Base-by-base conservation (phyloP, 2,113 vertebrate species). In the Candoia aspera region DNA sequence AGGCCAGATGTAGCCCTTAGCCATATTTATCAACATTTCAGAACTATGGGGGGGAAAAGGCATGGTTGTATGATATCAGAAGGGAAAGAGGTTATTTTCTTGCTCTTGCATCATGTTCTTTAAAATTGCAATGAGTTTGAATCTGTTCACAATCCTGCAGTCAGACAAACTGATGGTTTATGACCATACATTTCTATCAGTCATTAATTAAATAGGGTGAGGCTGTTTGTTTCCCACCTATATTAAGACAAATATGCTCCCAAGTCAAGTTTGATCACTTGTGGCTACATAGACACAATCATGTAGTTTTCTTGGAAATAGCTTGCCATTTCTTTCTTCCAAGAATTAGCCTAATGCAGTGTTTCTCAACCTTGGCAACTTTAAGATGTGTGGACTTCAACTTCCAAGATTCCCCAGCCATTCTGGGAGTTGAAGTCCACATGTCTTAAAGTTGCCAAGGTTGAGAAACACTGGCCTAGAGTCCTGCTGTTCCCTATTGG, bases 91-190 rank as follows among this genome's bases (percentile, higher is more conserved):
- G 88, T 84, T 92, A 93, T 92, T 94, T 94, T 83, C 42, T 96
- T 83, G 57, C 64, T 29, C 94, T 15, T 91, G 4, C 3, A 5
- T 93, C 33, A 84, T 62, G 3, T 60, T 95, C 64, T 84, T 89
- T 94, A 98, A 55, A 98, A 96, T 96, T 99, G 58, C 97, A 98
- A 97, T 87, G 98, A 99, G 97, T 98, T 99, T 96, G 97, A 98
- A 97, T 98, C 98, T 95, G 98, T 99, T 94, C 96, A 98, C 93
- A 97, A 97, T 88, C 97, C 99, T 3, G 98, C 98, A 0, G 99
- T 99, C 98, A 98, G 87, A 99, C 98, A 26, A 98, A 98, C 97
- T 99, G 96, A 97, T 98, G 97, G 53, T 86, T 68, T 99, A 98
- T 99, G 98, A 97, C 98, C 97, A 96, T 92, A 90, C 29, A 60